Conservation (phyloP, 2,888 invertebrate genomes). For the Coelopa pilipes region DNA sequence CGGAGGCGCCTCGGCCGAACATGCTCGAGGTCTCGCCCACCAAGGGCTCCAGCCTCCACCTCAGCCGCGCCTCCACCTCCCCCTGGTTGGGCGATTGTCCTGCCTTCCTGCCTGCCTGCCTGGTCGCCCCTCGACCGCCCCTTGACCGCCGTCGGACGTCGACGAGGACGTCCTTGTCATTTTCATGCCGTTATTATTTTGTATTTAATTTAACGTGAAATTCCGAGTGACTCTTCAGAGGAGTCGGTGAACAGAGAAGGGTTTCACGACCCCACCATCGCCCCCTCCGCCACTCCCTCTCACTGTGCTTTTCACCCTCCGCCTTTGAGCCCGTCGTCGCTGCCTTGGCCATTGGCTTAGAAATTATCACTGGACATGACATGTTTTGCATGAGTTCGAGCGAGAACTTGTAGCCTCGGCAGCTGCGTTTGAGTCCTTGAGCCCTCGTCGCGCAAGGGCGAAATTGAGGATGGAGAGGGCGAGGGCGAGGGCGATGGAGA, state of each 20-base stretch:
- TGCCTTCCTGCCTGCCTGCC: no score
- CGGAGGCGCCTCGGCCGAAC: background rate
- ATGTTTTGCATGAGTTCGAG: slow-evolving; percentile 11
- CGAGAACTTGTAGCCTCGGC: slow-evolving; percentile 18
- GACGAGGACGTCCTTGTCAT: slow-evolving; percentile 13
- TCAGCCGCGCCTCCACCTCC: background rate
- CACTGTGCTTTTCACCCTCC: no score
- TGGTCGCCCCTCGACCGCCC: no score
- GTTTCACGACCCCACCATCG: no score
- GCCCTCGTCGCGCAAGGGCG: background rate
- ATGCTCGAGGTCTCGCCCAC: background rate
- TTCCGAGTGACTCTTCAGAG: slow-evolving; percentile 29
- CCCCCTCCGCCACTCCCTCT: slow-evolving; percentile 26
- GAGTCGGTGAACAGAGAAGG: no score
- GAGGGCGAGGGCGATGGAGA: no score
- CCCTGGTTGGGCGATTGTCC: no score
- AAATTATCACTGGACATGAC: slow-evolving; percentile 27
- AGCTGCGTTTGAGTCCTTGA: slow-evolving; percentile 2
- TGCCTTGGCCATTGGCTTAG: slow-evolving; percentile 1
- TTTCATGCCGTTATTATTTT: slow-evolving; percentile 37
- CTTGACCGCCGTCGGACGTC: no score
- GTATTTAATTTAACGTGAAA: slow-evolving; percentile 38
- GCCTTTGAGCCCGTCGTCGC: background rate
- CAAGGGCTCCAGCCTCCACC: no score
- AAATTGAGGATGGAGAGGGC: background rate